These are phyloP conservation scores for Pseudolycoriella hygida DNA, from an alignment of 2,888 invertebrate genomes.

Conservation along the genomic window DNA sequence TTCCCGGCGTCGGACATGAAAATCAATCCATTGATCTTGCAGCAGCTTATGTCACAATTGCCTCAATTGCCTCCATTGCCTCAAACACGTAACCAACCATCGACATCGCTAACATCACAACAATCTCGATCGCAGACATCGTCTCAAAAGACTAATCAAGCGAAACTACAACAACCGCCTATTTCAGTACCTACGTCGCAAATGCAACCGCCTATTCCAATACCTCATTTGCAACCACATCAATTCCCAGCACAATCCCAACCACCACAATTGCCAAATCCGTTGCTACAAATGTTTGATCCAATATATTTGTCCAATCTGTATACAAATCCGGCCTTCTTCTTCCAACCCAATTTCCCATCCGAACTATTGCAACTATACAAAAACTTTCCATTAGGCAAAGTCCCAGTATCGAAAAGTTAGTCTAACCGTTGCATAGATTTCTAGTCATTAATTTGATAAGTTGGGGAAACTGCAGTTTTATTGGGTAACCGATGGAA, in stretches of 20 bases:
- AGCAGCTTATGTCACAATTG: constrained; percentile 4
- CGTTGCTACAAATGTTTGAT: constrained; percentile 11
- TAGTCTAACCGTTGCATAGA: constrained; percentile 5
- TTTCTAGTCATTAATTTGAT: background rate
- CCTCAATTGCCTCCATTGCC: background rate
- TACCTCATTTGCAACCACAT: constrained; percentile 6
- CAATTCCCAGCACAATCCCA: background rate
- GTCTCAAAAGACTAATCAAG: background rate
- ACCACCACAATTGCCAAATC: constrained; percentile 4
- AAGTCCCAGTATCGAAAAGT: constrained; percentile 12
- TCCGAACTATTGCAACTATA: constrained; percentile 12
- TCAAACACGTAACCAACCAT: background rate
- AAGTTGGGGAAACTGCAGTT: no score
- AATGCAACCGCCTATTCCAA: background rate
- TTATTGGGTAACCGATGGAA: no score
- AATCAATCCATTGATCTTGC: constrained; percentile 5
- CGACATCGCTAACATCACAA: background rate
- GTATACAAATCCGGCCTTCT: constrained; percentile 9
- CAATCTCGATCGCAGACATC: background rate
- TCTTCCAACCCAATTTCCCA: constrained; percentile 9
- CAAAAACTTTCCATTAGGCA: constrained; percentile 11
- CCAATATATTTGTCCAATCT: constrained; percentile 11
- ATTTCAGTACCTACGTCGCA: no score
- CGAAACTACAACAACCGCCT: background rate
- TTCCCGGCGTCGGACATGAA: constrained; percentile 1